These are phyloP conservation scores for Sisor rabdophorus DNA, from an alignment of 2,113 vertebrate species.

Conservation along the genomic window DNA sequence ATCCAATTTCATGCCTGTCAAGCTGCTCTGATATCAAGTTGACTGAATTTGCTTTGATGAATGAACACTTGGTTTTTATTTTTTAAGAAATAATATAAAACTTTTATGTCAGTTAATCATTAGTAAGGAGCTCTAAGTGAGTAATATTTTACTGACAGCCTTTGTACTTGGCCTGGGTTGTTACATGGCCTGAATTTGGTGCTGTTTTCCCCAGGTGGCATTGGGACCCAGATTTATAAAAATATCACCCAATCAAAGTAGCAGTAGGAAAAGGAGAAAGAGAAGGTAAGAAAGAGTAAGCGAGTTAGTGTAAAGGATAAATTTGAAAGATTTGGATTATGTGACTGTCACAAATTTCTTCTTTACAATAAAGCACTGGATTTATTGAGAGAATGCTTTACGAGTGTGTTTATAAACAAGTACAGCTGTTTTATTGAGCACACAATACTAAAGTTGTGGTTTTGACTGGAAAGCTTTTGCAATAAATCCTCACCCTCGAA, in stretches of 20 bases:
- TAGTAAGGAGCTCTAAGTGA: slow-evolving; percentile 23
- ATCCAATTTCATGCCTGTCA: background rate
- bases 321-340: slow-evolving; percentile 29
- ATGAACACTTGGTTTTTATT: background rate
- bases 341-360: background rate
- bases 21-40: background rate
- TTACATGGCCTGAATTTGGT: slow-evolving; percentile 68
- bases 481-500: background rate
- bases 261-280: slow-evolving; percentile 60
- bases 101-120: slow-evolving; percentile 24
- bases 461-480: background rate
- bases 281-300: slow-evolving; percentile 52
- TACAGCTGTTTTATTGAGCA: background rate
- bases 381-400: background rate
- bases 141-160: slow-evolving; percentile 39
- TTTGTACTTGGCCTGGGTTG: slow-evolving; percentile 53
- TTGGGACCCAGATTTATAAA: slow-evolving; percentile 75
- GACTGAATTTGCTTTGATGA: background rate
- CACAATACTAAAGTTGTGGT: background rate
- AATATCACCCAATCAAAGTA: slow-evolving; percentile 76
- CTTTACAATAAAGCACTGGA: background rate
- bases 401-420: background rate
- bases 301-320: slow-evolving; percentile 38
- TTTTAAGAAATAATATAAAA: slow-evolving; percentile 13
- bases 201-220: slow-evolving; percentile 73